Percentiles rank a stretch among this genome's conserved stretches.
Conservation (phyloP, 2,888 invertebrate species). For the Caenorhabditis uteleia region DNA sequence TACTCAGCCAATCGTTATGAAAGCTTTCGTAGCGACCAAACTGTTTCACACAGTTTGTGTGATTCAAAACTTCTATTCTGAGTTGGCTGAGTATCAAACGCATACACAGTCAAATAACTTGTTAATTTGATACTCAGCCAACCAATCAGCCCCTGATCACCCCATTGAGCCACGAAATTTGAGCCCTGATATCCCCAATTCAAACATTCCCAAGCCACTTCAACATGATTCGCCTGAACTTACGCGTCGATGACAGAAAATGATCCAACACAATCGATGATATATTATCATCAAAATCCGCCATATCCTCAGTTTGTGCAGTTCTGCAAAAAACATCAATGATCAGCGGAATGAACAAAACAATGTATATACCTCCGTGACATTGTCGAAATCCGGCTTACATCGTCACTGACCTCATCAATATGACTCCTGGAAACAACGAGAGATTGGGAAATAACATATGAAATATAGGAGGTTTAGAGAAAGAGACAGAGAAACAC, state of each 20-base stretch:
- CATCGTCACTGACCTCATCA: conserved; percentile 32
- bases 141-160: background rate
- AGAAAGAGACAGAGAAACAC: conserved; percentile 28
- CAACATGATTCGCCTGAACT: too few relatives aligned
- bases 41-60: too few relatives aligned
- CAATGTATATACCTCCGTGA: conserved; percentile 29
- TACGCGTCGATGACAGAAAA: conserved; percentile 43
- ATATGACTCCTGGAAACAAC: conserved; percentile 29
- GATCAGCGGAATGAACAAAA: too few relatives aligned
- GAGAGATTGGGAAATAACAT: background rate
- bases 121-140: too few relatives aligned
- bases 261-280: conserved; percentile 55
- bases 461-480: conserved; percentile 6
- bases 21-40: too few relatives aligned
- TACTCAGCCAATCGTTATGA: too few relatives aligned
- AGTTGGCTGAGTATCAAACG: too few relatives aligned
- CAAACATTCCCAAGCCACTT: too few relatives aligned
- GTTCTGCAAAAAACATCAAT: conserved; percentile 42
- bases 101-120: too few relatives aligned
- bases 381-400: conserved; percentile 36
- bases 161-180: background rate
- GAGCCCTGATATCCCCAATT: too few relatives aligned
- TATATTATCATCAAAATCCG: conserved; percentile 56
- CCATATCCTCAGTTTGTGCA: conserved; percentile 52
- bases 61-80: too few relatives aligned